Percentiles rank a stretch among this genome's conserved stretches.
Evolutionary conservation across 2,888 invertebrate species (phyloP).

Genomic region (Heliconius erato): DNA sequence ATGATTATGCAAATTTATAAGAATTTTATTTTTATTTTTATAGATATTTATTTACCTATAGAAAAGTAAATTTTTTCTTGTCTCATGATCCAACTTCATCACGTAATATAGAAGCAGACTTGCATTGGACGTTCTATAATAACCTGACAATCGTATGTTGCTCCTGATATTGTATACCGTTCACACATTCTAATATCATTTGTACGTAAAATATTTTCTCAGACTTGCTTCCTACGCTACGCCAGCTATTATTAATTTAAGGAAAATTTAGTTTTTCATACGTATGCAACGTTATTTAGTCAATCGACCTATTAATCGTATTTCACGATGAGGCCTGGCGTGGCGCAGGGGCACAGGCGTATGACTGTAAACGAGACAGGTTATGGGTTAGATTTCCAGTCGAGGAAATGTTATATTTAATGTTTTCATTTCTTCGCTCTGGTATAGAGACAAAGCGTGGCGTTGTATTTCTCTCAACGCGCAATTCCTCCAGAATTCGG

Average conservation of each 20-base stretch:
- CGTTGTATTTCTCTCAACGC: too few species aligned
- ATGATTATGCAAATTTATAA: too few species aligned
- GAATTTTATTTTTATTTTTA: background rate
- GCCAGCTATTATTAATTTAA: background rate
- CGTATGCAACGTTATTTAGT: too few species aligned
- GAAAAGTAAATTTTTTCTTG: background rate
- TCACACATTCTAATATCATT: slow-evolving; percentile 1
- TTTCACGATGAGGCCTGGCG: too few species aligned
- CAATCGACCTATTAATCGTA: too few species aligned
- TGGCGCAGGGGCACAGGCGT: too few species aligned
- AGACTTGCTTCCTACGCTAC: background rate
- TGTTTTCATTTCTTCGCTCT: too few species aligned
- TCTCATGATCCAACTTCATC: background rate
- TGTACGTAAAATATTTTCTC: background rate
- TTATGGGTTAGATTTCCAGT: too few species aligned
- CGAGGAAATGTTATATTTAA: too few species aligned
- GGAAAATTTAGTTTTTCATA: background rate
- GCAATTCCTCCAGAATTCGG: too few species aligned
- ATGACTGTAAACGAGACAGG: too few species aligned
- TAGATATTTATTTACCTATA: background rate
- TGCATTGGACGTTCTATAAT: slow-evolving; percentile 42
- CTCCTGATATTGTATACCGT: slow-evolving; percentile 39
- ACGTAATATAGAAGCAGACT: slow-evolving; percentile 5
- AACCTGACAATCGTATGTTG: slow-evolving; percentile 45
- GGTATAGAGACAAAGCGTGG: too few species aligned